These are phyloP conservation scores for Drosophila parthenogenetica DNA, from an alignment of 2,888 invertebrate species.

Conservation along the genomic window DNA sequence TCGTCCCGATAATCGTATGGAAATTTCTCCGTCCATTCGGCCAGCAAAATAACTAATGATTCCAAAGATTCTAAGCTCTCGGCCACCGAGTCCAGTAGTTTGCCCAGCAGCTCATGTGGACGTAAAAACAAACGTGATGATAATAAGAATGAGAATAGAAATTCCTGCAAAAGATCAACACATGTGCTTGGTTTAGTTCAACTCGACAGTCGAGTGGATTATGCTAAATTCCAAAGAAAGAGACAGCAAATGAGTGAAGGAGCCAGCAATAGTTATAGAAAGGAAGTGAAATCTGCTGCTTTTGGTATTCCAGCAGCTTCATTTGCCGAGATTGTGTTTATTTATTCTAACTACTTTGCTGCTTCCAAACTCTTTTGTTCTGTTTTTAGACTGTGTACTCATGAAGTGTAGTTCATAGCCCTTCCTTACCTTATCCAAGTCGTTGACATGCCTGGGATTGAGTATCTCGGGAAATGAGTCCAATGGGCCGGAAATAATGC, in stretches of 20 bases:
- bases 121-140: constrained; percentile 85
- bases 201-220: not conserved
- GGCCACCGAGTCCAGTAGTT: constrained; percentile 84
- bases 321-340: constrained; percentile 15
- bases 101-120: constrained; percentile 84
- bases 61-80: constrained; percentile 83
- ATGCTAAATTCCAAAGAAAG: not conserved
- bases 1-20: constrained; percentile 85
- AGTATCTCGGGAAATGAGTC: constrained; percentile 83
- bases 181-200: constrained; percentile 17
- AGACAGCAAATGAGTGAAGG: not conserved
- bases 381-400: not conserved
- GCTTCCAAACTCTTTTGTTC: not conserved
- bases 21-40: constrained; percentile 85
- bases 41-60: constrained; percentile 83
- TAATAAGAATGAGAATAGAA: constrained; percentile 85
- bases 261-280: too few relatives aligned
- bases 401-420: too few relatives aligned
- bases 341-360: constrained; percentile 4
- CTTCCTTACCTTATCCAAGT: constrained; percentile 83
- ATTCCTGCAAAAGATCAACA: constrained; percentile 79
- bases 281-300: not conserved
- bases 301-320: constrained; percentile 10
- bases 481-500: constrained; percentile 84
- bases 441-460: constrained; percentile 82